A percentile compares a stretch with the other conserved stretches of the same genome.
These are phyloP conservation scores for Ploceus nigricollis DNA, from an alignment of 2,113 vertebrate species.

Conservation along the genomic window DNA sequence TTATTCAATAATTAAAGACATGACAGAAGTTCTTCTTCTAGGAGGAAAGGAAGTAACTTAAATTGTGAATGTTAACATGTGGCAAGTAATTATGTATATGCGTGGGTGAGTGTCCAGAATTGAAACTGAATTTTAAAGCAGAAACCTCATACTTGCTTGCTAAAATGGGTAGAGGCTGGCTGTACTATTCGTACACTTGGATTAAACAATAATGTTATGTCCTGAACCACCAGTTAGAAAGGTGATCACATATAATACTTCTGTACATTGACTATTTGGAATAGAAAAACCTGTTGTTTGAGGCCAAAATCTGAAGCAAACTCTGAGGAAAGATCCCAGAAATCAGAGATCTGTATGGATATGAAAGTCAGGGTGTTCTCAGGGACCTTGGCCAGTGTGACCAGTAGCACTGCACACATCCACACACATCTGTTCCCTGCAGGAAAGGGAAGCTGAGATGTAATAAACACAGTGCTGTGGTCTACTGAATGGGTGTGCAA, in stretches of 20 bases:
- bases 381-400: not conserved
- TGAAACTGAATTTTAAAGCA: not conserved
- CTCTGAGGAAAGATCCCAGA: not conserved
- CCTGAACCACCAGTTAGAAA: not conserved
- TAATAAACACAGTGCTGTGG: not conserved
- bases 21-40: not conserved
- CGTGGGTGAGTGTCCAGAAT: not conserved
- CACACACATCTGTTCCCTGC: not conserved
- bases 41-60: not conserved
- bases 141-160: not conserved
- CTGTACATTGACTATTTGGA: not conserved
- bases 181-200: fast-evolving
- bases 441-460: not conserved
- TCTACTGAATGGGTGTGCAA: not conserved
- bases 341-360: not conserved
- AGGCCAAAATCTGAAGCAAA: not conserved
- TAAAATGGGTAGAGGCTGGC: not conserved
- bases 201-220: not conserved
- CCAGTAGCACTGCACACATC: not conserved
- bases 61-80: not conserved
- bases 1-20: not conserved
- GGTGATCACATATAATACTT: not conserved
- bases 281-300: not conserved
- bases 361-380: not conserved
- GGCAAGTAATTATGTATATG: not conserved